phyloP scores from a whole-genome alignment of 2,797 vertebrate genomes.

The Danio kyathit region DNA sequence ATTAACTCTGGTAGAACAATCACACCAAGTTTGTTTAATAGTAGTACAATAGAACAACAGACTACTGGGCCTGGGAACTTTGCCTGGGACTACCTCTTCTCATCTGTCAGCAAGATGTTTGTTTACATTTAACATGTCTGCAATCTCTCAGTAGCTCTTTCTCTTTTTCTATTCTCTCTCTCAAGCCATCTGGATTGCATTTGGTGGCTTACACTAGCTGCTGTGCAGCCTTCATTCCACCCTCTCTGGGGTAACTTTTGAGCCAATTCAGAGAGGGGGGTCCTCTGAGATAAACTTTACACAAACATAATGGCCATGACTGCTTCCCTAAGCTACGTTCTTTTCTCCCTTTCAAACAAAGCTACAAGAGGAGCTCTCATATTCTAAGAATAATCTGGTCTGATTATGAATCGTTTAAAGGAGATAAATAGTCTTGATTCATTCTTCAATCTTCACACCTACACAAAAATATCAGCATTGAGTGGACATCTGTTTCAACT shows the following conservation, averaged over 20 bases:
- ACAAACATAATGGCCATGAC: slow-evolving; percentile 22
- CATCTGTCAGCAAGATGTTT: slow-evolving; percentile 64
- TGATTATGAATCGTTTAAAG: slow-evolving; percentile 6
- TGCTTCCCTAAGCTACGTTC: slow-evolving; percentile 13
- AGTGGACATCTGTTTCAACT: slow-evolving; percentile 33
- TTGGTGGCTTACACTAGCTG: slow-evolving; percentile 59
- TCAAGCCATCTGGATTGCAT: slow-evolving; percentile 66
- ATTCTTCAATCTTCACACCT: slow-evolving; percentile 13
- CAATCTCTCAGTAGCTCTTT: slow-evolving; percentile 41
- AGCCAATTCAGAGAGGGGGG: slow-evolving; percentile 53
- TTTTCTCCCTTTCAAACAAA: background rate
- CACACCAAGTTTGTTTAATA: slow-evolving; percentile 48
- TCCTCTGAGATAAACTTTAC: slow-evolving; percentile 53
- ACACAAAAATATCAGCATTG: slow-evolving; percentile 29
- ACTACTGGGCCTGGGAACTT: slow-evolving; percentile 56
- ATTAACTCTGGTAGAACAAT: slow-evolving; percentile 4
- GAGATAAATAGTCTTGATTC: background rate
- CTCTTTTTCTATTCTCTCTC: slow-evolving; percentile 17
- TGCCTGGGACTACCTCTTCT: slow-evolving; percentile 31
- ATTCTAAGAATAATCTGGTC: background rate
- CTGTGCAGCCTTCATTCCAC: slow-evolving; percentile 53
- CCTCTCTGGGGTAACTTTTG: slow-evolving; percentile 50
- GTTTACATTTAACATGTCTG: slow-evolving; percentile 60
- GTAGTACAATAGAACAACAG: slow-evolving; percentile 50
- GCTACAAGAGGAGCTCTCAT: background rate